Percentiles rank a stretch among this genome's conserved stretches.
Evolutionary conservation across 2,113 vertebrate genomes (phyloP).

Genomic region (Oryctolagus cuniculus): mOryCun1.1 NC_091449.1:22948001-22948500

Average conservation of each 20-base stretch:
- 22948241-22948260: not conserved
- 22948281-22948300: not conserved
- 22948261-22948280: not conserved
- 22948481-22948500: not conserved
- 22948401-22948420: not conserved
- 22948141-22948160: not conserved
- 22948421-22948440: not conserved
- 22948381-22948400: not conserved
- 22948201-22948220: too few species aligned
- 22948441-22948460: not conserved
- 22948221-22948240: not conserved
- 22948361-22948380: not conserved
- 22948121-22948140: not conserved
- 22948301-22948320: not conserved
- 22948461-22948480: not conserved
- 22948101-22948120: not conserved
- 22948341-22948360: not conserved
- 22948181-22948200: not conserved
- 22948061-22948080: not conserved
- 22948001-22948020: slow-evolving; percentile 41
- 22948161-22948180: not conserved
- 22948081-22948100: not conserved
- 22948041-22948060: slow-evolving; percentile 8
- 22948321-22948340: not conserved
- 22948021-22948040: slow-evolving; percentile 14